phyloP scores from a whole-genome alignment of 2,797 vertebrate species.

The Schizopygopsis malacanthus region DNA sequence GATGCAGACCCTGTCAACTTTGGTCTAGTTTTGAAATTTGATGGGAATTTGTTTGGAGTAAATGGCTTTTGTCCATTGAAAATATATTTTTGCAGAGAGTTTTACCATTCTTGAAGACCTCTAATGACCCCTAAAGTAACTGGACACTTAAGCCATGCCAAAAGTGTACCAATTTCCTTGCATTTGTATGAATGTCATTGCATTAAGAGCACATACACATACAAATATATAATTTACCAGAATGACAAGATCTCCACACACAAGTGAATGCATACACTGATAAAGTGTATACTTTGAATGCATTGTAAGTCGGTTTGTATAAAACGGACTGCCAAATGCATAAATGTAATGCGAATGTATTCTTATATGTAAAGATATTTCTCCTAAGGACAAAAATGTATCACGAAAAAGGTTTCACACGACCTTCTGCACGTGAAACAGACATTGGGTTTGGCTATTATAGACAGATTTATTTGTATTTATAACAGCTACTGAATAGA shows the following conservation, averaged over 20 bases:
- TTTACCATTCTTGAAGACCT: background rate
- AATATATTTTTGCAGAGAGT: background rate
- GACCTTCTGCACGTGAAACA: constrained; percentile 56
- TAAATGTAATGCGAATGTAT: constrained; percentile 29
- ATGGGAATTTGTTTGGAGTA: background rate
- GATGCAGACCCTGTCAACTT: constrained; percentile 35
- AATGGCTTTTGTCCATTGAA: background rate
- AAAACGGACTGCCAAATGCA: background rate
- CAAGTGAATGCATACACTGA: background rate
- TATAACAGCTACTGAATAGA: background rate
- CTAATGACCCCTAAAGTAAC: no score
- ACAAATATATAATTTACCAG: background rate
- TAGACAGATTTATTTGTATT: background rate
- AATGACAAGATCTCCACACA: background rate
- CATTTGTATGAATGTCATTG: background rate
- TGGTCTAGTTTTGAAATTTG: constrained; percentile 31
- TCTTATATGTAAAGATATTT: constrained; percentile 31
- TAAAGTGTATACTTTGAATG: background rate
- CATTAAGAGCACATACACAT: background rate
- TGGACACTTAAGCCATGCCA: background rate
- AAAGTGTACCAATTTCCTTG: background rate
- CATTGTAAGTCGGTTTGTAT: background rate
- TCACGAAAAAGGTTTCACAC: constrained; percentile 71
- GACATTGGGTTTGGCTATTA: background rate
- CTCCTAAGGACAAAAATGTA: constrained; percentile 67